Conservation (phyloP, 2,888 invertebrate genomes). For the Ditula angustiorana region DNA sequence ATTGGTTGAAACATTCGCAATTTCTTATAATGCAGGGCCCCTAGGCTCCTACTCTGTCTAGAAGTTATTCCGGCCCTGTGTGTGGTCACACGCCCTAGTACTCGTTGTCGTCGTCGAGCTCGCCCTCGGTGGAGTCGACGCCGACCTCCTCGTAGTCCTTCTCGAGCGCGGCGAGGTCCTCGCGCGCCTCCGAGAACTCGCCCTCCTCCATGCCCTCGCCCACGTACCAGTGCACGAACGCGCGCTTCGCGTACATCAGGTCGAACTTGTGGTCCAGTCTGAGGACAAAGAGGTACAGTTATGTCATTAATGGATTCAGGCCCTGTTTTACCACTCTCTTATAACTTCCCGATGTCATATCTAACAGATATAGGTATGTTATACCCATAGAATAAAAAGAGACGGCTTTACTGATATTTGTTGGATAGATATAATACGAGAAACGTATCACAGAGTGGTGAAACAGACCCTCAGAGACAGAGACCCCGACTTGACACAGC, state of each 20-base stretch:
- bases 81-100: slow-evolving; percentile 78
- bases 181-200: slow-evolving; percentile 94
- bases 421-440: too few species aligned
- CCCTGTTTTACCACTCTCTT: background rate
- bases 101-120: slow-evolving; percentile 89
- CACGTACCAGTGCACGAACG: slow-evolving; percentile 98
- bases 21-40: too few species aligned
- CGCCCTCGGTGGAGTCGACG: slow-evolving; percentile 90
- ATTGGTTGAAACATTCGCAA: too few species aligned
- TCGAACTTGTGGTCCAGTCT: slow-evolving; percentile 97
- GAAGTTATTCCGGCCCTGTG: too few species aligned
- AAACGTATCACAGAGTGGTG: too few species aligned
- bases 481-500: too few species aligned
- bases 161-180: slow-evolving; percentile 92
- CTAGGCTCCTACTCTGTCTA: too few species aligned
- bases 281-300: slow-evolving; percentile 48
- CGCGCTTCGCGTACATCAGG: slow-evolving; percentile 97
- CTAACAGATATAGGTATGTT: too few species aligned
- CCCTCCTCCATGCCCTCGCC: slow-evolving; percentile 95
- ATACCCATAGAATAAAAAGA: too few species aligned
- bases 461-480: too few species aligned
- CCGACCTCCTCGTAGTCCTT: slow-evolving; percentile 93
- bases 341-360: too few species aligned
- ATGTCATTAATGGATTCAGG: background rate
- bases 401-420: too few species aligned